Evolutionary conservation across 92 coral and sea anemone species (phyloP).

Genomic region (Siderastrea siderea): DNA sequence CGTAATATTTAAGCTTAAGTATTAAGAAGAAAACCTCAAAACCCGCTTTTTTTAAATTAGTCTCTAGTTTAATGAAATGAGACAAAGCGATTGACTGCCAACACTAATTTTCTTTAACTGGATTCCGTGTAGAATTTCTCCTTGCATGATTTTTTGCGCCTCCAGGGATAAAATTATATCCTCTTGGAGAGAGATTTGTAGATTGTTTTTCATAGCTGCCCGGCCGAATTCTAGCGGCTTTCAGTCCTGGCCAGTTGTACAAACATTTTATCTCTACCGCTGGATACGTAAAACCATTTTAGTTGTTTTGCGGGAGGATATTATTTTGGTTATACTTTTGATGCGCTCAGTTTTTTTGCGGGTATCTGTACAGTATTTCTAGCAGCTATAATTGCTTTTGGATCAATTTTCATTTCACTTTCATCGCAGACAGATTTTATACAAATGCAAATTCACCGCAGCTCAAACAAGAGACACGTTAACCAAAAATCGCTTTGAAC

Average conservation of each 20-base stretch:
- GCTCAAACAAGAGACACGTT: constrained; percentile 11
- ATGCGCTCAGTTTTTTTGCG: not conserved
- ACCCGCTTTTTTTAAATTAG: too few species aligned
- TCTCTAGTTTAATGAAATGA: too few species aligned
- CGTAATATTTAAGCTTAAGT: too few species aligned
- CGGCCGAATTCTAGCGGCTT: not conserved
- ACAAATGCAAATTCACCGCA: constrained; percentile 26
- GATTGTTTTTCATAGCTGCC: not conserved
- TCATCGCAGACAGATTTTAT: not conserved
- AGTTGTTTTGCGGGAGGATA: not conserved
- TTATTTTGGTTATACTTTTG: not conserved
- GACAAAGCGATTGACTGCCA: too few species aligned
- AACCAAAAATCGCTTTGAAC: constrained; percentile 5
- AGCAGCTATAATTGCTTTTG: not conserved
- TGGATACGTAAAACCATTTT: not conserved
- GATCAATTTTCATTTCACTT: not conserved
- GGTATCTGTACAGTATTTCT: not conserved
- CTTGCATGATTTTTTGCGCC: not conserved
- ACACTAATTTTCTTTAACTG: too few species aligned
- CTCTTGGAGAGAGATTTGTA: not conserved
- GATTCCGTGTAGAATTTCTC: not conserved
- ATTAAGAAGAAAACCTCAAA: too few species aligned
- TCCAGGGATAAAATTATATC: not conserved
- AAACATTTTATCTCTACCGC: not conserved
- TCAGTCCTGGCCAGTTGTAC: not conserved